Evolutionary conservation across 1,140 invertebrate species (phyloP), one percentile per base, ranked within the genome.

Genomic region (Penaeus chinensis): DNA sequence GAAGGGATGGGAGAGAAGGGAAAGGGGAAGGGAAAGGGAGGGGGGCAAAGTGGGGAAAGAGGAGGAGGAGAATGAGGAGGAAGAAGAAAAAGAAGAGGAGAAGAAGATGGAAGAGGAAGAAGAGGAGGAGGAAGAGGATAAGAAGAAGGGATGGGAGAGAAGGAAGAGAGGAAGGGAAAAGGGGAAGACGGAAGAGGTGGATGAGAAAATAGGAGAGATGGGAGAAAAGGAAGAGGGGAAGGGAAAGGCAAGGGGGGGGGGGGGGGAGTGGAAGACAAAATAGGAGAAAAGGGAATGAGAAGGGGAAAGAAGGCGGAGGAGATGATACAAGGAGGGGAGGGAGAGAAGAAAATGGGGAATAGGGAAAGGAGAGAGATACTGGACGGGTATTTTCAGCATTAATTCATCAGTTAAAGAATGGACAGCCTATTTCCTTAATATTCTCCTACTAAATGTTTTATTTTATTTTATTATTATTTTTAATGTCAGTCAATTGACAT

Each of bases 1-100:
- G 47, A 18, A 19, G 71, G n/a, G 27, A 27, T 3, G 24, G 24
- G 5, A 13, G 24, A 69, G 11, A 3, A 13, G 5, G 24, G 5
- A 27, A 3, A 11, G 11, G 11, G 5, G 24, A 3, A 69, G 20
- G 42, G 10, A 11, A 3, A 13, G 32, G 62, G 62, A 42, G 16
- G 32, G 13, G 63, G 80, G 32, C 24, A 22, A 82, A 10, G 63
- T 65, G 80, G 32, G 37, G 19, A 61, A 18, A 60, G 47, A 63
- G 42, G 80, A 66, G 62, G 32, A 60, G 47, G 62, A 82, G 80
- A 37, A 61, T 37, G 8, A 62, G 79, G 37, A 32, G 63, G 79
- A 62, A 47, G 63, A 61, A 18, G 79, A 62, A 61, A 1, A 19
- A 62, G 77, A 62, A 54, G 27, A 24, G 61, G 78, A 27, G 47